Evolutionary conservation across 2,888 invertebrate genomes (phyloP), one percentile per base, ranked within the genome.

Genomic region (Lasius fuliginosus): DNA sequence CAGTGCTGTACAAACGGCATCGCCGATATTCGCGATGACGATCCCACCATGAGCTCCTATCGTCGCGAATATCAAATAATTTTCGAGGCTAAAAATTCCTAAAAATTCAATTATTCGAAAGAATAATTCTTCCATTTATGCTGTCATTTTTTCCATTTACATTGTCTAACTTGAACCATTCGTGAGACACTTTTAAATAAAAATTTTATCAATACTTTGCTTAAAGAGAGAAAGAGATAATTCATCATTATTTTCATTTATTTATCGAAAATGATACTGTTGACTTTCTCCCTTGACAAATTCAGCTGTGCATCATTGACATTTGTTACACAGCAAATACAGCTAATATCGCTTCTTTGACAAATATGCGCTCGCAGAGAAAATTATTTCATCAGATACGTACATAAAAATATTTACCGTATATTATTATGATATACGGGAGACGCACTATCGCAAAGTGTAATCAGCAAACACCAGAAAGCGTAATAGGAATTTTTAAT

Each of bases 1-100:
- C 94, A 91, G 89, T 94, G 93, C 93, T 94, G 91, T 94, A 93
- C 94, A 94, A 94, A 94, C 93, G 91, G 90, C 90, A 88, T 90
- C 90, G 87, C 90, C 91, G 88, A 84, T 84, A 85, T 75, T 84
- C 82, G 83, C 81, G 84, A 81, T 84, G 75, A 79, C 83, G 46
- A 42, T 56, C 42, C 53, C 42, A 46, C 15, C 65, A 4, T n/a
- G n/a, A 62, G 30, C 23, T 65, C 40, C 8, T n/a, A 12, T 69
- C 74, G 36, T 77, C 40, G 77, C 40, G 53, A 30, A 68, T 36
- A 68, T 77, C n/a, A 56, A 69, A 40, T 76, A 68, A 77, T 69
- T 69, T 56, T 40, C 56, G n/a, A 40, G 33, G 36, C 27, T 9
- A 23, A 23, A 23, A 23, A 11, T 56, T n/a, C 11, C 23, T 23